Conservation (phyloP, 23 tunicate species). For the Halocynthia roretzi region DNA sequence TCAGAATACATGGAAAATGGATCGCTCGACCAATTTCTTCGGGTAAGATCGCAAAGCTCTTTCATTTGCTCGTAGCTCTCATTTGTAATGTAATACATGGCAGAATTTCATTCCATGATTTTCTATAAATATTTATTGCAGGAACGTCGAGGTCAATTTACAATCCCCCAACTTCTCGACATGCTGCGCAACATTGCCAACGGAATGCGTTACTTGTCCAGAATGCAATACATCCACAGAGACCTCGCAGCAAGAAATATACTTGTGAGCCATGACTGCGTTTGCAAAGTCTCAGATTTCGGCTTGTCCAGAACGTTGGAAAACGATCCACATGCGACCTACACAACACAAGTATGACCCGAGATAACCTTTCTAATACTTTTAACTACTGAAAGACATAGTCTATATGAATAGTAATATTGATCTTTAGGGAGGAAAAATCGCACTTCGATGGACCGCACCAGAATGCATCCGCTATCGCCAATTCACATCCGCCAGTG, state of each 20-base stretch:
- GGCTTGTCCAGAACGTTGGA: conserved; percentile 85
- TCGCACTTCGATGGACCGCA: conserved; percentile 99
- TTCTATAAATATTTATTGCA: conserved; percentile 4
- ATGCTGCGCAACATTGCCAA: conserved; percentile 77
- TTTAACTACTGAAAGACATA: too few species aligned
- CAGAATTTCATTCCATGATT: neutral
- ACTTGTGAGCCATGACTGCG: conserved; percentile 64
- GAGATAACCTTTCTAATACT: neutral
- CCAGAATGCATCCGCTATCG: conserved; percentile 81
- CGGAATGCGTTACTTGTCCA: conserved; percentile 84
- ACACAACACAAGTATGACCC: conserved; percentile 80
- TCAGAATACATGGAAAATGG: conserved; percentile 91
- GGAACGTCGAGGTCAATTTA: conserved; percentile 30
- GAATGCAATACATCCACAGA: conserved; percentile 79
- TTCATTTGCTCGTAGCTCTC: neutral
- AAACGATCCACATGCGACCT: conserved; percentile 88
- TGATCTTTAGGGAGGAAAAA: conserved; percentile 85
- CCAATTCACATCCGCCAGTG: conserved; percentile 80
- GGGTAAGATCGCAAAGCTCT: conserved; percentile 23
- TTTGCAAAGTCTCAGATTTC: conserved; percentile 92
- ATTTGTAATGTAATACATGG: neutral
- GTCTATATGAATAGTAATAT: too few species aligned
- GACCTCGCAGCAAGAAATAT: conserved; percentile 98
- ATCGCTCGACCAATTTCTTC: conserved; percentile 67
- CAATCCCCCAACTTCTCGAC: conserved; percentile 36